Evolutionary conservation across 2,797 vertebrate genomes (phyloP).

Genomic region (Poeciliopsis paucimaculata): DNA sequence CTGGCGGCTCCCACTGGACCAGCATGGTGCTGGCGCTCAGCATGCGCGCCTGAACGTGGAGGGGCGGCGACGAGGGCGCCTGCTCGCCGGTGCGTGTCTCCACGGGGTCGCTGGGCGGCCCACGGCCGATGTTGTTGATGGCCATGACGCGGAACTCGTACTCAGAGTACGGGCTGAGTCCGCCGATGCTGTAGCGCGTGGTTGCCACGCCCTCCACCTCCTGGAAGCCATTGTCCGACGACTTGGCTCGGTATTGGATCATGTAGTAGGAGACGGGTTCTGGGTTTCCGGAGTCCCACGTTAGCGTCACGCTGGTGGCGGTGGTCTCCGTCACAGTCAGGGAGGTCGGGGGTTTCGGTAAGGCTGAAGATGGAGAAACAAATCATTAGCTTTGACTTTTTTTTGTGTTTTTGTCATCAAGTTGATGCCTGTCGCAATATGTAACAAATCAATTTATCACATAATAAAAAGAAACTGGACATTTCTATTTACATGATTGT

Average conservation of each 20-base stretch:
- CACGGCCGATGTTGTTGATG: constrained; percentile 94
- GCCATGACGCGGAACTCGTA: constrained; percentile 93
- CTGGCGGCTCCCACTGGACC: constrained; percentile 93
- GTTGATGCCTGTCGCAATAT: background rate
- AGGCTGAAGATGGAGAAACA: constrained; percentile 75
- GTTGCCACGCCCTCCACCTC: constrained; percentile 95
- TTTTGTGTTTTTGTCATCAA: background rate
- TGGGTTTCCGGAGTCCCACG: constrained; percentile 94
- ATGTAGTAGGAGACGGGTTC: constrained; percentile 94
- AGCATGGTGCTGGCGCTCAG: constrained; percentile 95
- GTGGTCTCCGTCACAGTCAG: constrained; percentile 93
- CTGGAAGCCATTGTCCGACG: constrained; percentile 87
- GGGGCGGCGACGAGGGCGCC: constrained; percentile 91
- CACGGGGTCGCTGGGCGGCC: constrained; percentile 89
- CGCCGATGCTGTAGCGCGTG: constrained; percentile 95
- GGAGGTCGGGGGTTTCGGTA: constrained; percentile 92
- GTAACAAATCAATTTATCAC: too few species aligned
- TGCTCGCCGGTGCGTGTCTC: constrained; percentile 92
- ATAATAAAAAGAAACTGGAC: too few species aligned
- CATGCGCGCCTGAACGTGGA: constrained; percentile 93
- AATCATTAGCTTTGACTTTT: constrained; percentile 21
- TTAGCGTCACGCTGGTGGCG: constrained; percentile 94
- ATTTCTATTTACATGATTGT: too few species aligned
- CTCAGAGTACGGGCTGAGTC: constrained; percentile 93
- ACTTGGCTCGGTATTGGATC: constrained; percentile 91